Conservation (phyloP, 2,888 invertebrate genomes). For the Ophioninae sp. region DNA sequence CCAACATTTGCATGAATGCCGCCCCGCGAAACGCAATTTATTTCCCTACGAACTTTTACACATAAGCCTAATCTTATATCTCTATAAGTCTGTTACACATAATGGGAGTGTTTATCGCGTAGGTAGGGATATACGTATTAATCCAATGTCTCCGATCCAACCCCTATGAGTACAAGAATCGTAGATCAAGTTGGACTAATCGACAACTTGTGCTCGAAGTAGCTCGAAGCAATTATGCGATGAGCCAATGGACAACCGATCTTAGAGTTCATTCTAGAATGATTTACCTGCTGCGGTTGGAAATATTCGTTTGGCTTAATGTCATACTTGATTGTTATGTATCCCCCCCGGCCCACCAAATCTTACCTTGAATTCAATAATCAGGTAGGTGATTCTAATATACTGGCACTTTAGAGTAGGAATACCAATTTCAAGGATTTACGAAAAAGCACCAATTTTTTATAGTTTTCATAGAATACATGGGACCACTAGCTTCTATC, state of each 20-base stretch:
- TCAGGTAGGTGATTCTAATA: too few relatives aligned
- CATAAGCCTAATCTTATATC: constrained; percentile 28
- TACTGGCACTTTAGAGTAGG: too few relatives aligned
- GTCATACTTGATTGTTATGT: not conserved
- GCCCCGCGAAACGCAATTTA: constrained; percentile 66
- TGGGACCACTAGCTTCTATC: not conserved
- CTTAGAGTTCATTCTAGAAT: constrained; percentile 31
- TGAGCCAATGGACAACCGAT: constrained; percentile 42
- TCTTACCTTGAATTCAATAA: not conserved
- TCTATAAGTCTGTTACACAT: constrained; percentile 8
- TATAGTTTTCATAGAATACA: too few relatives aligned
- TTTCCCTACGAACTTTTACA: constrained; percentile 65
- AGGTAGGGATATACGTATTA: constrained; percentile 65
- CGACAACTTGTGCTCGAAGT: constrained; percentile 36
- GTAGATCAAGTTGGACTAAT: constrained; percentile 53
- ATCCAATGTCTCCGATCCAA: constrained; percentile 60
- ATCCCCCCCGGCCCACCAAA: too few relatives aligned
- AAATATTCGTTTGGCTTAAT: not conserved
- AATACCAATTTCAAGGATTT: not conserved
- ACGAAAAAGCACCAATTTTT: not conserved
- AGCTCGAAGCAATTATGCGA: constrained; percentile 42
- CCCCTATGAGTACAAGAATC: constrained; percentile 23
- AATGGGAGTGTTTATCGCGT: constrained; percentile 33
- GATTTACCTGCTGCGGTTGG: not conserved
- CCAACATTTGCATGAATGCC: constrained; percentile 60